A percentile compares a stretch with the other conserved stretches of the same genome.
These are phyloP conservation scores for Sporophila hypoxantha DNA, from an alignment of 2,113 vertebrate genomes.

Conservation along the genomic window DNA sequence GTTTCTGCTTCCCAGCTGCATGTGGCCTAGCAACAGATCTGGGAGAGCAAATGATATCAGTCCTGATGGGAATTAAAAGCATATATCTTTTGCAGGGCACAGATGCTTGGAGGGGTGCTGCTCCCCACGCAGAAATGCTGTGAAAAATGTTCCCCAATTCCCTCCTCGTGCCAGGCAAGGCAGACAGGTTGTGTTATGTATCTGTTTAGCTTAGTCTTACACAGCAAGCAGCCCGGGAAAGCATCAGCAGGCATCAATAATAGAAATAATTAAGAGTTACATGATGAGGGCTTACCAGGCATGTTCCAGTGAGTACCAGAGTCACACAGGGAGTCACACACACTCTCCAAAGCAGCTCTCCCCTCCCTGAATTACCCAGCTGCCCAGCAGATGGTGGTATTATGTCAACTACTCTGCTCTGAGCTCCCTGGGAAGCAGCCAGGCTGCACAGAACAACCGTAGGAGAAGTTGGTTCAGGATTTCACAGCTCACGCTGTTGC, in stretches of 20 bases:
- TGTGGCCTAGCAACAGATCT: background rate
- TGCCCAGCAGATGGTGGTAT: conserved; percentile 75
- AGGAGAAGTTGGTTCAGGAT: background rate
- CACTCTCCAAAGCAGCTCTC: background rate
- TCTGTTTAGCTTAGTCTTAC: background rate
- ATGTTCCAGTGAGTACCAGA: background rate
- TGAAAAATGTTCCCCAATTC: background rate
- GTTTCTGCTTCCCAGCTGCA: background rate
- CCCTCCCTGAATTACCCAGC: background rate
- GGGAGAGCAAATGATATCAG: background rate
- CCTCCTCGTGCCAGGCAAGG: background rate
- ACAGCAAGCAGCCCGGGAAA: background rate
- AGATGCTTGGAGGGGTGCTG: background rate
- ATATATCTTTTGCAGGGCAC: background rate
- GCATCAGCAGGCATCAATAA: background rate
- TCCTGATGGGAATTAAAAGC: background rate
- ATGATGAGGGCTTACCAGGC: background rate
- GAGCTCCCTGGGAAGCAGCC: background rate
- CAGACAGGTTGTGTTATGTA: background rate
- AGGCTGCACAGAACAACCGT: background rate
- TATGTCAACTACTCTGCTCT: conserved; percentile 59
- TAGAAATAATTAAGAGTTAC: background rate
- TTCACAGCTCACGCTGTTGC: background rate
- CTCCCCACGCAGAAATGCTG: background rate
- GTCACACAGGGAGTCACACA: background rate